phyloP scores from a whole-genome alignment of 2,797 vertebrate species.

The Diplodus puntazzo region DNA sequence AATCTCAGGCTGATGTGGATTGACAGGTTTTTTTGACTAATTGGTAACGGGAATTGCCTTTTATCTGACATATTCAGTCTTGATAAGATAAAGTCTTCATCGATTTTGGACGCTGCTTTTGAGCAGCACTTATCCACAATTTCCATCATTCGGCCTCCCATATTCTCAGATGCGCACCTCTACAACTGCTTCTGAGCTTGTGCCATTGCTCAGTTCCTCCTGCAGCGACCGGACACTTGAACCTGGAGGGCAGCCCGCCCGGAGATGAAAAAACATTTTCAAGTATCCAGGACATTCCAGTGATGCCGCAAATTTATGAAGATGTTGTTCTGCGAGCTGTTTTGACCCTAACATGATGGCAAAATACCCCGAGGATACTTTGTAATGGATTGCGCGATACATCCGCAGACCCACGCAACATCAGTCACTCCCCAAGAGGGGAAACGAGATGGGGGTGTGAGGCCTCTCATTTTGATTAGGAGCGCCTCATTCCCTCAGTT shows the following conservation, averaged over 20 bases:
- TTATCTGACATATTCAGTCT: constrained; percentile 50
- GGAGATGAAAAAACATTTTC: constrained; percentile 54
- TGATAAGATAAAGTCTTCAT: constrained; percentile 45
- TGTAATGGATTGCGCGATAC: constrained; percentile 58
- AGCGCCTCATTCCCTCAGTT: constrained; percentile 52
- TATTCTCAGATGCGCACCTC: background rate
- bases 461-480: constrained; percentile 69
- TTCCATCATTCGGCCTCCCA: constrained; percentile 23
- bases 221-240: constrained; percentile 29
- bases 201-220: constrained; percentile 22
- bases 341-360: constrained; percentile 64
- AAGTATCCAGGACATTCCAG: constrained; percentile 31
- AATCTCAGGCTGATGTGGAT: constrained; percentile 45
- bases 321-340: constrained; percentile 65
- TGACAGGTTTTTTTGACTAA: constrained; percentile 41
- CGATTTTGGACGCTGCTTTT: constrained; percentile 52
- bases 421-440: constrained; percentile 58
- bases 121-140: constrained; percentile 52
- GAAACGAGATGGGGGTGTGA: constrained; percentile 22
- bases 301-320: constrained; percentile 68
- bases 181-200: background rate
- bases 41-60: constrained; percentile 52
- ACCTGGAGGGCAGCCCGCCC: constrained; percentile 26
- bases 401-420: constrained; percentile 29
- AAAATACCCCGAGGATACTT: constrained; percentile 56